Base-by-base conservation (phyloP, 2,888 invertebrate species). In the Aleiodes testaceus region DNA sequence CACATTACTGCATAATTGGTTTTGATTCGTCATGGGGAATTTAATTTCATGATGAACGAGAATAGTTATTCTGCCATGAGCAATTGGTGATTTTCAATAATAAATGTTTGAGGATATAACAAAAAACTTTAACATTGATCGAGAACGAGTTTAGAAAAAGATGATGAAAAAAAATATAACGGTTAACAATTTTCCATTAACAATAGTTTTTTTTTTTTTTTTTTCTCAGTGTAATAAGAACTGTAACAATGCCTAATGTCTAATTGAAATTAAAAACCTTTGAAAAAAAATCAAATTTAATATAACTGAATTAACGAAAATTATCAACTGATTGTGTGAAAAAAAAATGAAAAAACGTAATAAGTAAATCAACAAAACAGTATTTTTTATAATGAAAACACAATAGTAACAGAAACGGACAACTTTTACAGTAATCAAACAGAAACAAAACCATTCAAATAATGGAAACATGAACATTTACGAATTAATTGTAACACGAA, bases 81-180 rank as follows among this genome's bases (percentile, higher is more conserved):
- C 22, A 22, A 4, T 36, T 36, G 14, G 30, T 59, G 42, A 42
- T 59, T 59, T 18, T 36, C 30, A 55, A 55, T 36, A 3, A 59
- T 59, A 36, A 42, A 59, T 16, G 36, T 30, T 14, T 30, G 30
- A 59, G 7, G 3, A 18, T 18, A 20, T 22, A 47, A 11, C 7
- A 61, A 73, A 26, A 71, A 76, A 76, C 76, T 75, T 76, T 42
- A 76, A 76, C 75, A 22, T 70, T 68, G 67, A 55, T 65, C 7
- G 22, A 50, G 50, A 18, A 66, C 36, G 36, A 36, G 36, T 36
- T 36, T 36, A 36, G 36, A 36, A 36, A 2, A 9, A 36, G 36
- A 36, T 36, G 36, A 36, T 14, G 47, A 47, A 50, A 36, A 50
- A 45, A 20, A 72, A 68, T 22, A 59, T 16, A 36, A 59, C 49